Percentiles rank a stretch among this genome's conserved stretches.
Evolutionary conservation across 2,888 invertebrate species (phyloP).

Genomic region (Atethmia centrago): DNA sequence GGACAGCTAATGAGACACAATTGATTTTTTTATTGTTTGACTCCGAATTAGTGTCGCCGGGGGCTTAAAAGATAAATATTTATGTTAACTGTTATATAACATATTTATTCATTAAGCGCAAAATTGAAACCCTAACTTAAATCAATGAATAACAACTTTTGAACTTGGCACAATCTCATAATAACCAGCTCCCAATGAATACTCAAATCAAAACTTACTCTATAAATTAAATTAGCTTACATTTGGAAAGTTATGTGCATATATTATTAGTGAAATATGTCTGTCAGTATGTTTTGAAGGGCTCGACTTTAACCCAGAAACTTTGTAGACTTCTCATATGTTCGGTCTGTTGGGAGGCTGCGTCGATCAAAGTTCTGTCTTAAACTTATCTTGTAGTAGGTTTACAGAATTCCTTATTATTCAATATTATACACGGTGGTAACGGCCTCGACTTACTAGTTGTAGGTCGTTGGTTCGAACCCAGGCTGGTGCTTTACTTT

Average conservation of each 20-base stretch:
- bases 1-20: too few relatives aligned
- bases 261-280: constrained; percentile 47
- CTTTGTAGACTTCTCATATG: constrained; percentile 35
- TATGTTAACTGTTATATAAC: not conserved
- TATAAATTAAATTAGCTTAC: constrained; percentile 48
- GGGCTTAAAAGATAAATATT: too few relatives aligned
- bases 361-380: constrained; percentile 11
- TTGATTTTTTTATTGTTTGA: too few relatives aligned
- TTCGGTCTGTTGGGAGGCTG: constrained; percentile 18
- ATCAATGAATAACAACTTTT: constrained; percentile 18
- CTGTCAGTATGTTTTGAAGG: constrained; percentile 45
- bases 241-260: constrained; percentile 40
- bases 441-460: too few relatives aligned
- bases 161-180: not conserved
- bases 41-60: too few relatives aligned
- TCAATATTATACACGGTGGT: too few relatives aligned
- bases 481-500: too few relatives aligned
- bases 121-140: not conserved
- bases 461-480: too few relatives aligned
- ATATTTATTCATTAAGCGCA: not conserved
- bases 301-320: constrained; percentile 36
- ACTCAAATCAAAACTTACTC: constrained; percentile 22
- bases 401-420: constrained; percentile 5
- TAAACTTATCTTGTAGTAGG: constrained; percentile 14
- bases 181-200: not conserved